Evolutionary conservation across 2,797 vertebrate genomes (phyloP).

Genomic region (Kryptopterus vitreolus): DNA sequence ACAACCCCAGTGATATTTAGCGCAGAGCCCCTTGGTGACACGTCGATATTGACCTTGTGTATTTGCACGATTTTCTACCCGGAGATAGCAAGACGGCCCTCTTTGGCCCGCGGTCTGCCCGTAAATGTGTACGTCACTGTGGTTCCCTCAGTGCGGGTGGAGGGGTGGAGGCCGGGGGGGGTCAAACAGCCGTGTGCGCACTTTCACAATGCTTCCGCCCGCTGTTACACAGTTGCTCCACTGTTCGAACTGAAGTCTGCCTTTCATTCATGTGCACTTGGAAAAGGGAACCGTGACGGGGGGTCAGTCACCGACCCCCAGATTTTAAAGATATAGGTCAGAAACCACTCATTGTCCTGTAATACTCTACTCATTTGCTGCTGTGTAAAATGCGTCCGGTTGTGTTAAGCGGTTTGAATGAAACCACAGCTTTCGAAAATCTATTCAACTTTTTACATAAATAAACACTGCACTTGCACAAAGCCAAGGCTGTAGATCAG

Average conservation of each 20-base stretch:
- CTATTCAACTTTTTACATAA: conserved; percentile 14
- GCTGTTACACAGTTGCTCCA: conserved; percentile 67
- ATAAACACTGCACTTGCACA: too few relatives aligned
- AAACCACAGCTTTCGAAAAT: conserved; percentile 57
- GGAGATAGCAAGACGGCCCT: conserved; percentile 57
- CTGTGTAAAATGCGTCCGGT: conserved; percentile 50
- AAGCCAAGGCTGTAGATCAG: too few relatives aligned
- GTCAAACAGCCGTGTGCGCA: conserved; percentile 76
- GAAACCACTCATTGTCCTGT: conserved; percentile 54
- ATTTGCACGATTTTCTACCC: conserved; percentile 56
- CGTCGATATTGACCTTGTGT: conserved; percentile 58
- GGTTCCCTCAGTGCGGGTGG: conserved; percentile 29
- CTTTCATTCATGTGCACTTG: conserved; percentile 71
- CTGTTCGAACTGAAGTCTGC: conserved; percentile 73
- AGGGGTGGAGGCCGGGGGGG: conserved; percentile 64
- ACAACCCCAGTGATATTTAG: conserved; percentile 49
- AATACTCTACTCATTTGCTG: conserved; percentile 35
- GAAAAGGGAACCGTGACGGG: conserved; percentile 45
- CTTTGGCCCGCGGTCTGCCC: conserved; percentile 35
- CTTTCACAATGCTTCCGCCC: conserved; percentile 72
- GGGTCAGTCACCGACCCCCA: conserved; percentile 63
- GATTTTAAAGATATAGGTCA: conserved; percentile 79
- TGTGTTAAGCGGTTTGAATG: conserved; percentile 56
- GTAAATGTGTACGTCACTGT: conserved; percentile 53
- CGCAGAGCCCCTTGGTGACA: conserved; percentile 46